A percentile compares a stretch with the other conserved stretches of the same genome.
phyloP scores from a whole-genome alignment of 2,888 invertebrate genomes.

The Gortyna flavago region DNA sequence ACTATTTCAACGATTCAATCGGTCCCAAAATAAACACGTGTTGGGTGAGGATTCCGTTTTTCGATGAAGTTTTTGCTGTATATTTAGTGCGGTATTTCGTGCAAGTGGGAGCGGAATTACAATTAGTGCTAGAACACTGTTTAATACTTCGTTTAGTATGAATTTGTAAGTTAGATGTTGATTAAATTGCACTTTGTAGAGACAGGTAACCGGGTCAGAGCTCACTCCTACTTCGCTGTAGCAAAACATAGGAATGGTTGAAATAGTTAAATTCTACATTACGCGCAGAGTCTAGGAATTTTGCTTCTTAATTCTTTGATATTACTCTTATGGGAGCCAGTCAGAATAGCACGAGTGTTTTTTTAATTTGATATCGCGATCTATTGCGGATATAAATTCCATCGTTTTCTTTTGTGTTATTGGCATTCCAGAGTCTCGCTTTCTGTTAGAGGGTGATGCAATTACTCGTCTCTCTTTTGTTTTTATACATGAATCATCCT shows the following conservation, averaged over 20 bases:
- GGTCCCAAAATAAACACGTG: constrained; percentile 42
- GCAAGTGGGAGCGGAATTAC: constrained; percentile 21
- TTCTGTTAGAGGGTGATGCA: background rate
- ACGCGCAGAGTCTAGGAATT: background rate
- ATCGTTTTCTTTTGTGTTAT: background rate
- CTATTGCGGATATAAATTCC: background rate
- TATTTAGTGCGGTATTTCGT: constrained; percentile 30
- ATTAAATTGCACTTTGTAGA: constrained; percentile 53
- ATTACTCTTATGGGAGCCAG: background rate
- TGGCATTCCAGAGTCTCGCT: background rate
- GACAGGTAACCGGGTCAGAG: constrained; percentile 49
- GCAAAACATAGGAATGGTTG: constrained; percentile 31
- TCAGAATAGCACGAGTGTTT: background rate
- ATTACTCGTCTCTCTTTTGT: background rate
- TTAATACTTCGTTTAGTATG: constrained; percentile 38
- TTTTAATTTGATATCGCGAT: background rate
- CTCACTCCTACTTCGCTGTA: background rate
- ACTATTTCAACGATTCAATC: constrained; percentile 45
- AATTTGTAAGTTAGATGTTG: constrained; percentile 48
- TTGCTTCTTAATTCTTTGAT: constrained; percentile 13
- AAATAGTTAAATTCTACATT: constrained; percentile 27
- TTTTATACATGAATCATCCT: background rate
- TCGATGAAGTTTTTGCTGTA: constrained; percentile 42
- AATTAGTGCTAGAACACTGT: constrained; percentile 41
- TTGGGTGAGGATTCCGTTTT: constrained; percentile 33